Conservation (phyloP, 2,113 vertebrate species). For the Syrrhaptes paradoxus region DNA sequence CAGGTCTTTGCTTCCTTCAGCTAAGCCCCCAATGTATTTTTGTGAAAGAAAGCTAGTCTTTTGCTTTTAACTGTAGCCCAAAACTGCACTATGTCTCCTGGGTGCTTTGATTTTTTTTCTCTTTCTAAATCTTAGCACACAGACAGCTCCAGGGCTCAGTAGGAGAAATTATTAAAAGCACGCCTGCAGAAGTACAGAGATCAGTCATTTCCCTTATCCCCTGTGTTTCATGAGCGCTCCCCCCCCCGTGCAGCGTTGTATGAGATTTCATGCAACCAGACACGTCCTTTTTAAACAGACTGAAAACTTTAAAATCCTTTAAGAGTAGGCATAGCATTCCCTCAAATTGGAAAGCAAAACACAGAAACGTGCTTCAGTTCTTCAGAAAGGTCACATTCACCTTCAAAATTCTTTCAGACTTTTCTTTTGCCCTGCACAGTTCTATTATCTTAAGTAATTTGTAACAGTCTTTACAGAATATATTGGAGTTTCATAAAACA, state of each 20-base stretch:
- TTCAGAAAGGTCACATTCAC: slow-evolving; percentile 13
- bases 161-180: slow-evolving; percentile 68
- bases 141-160: slow-evolving; percentile 54
- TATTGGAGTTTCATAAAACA: neutral
- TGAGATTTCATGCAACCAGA: slow-evolving; percentile 44
- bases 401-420: neutral
- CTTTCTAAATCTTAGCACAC: slow-evolving; percentile 50
- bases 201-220: slow-evolving; percentile 48
- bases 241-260: neutral
- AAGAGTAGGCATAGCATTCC: neutral
- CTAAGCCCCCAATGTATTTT: slow-evolving; percentile 48
- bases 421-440: too few relatives aligned
- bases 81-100: slow-evolving; percentile 53
- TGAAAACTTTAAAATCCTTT: slow-evolving; percentile 22
- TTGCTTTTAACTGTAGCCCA: slow-evolving; percentile 55
- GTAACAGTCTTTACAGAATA: neutral
- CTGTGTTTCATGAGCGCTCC: neutral
- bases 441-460: neutral
- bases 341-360: neutral
- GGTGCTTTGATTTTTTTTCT: slow-evolving; percentile 50
- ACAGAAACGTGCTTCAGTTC: neutral
- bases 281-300: neutral
- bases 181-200: slow-evolving; percentile 51
- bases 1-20: slow-evolving; percentile 44
- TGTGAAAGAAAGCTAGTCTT: slow-evolving; percentile 40